phyloP scores from a whole-genome alignment of 1,140 invertebrate genomes.

The Drosophila kikkawai region DNA sequence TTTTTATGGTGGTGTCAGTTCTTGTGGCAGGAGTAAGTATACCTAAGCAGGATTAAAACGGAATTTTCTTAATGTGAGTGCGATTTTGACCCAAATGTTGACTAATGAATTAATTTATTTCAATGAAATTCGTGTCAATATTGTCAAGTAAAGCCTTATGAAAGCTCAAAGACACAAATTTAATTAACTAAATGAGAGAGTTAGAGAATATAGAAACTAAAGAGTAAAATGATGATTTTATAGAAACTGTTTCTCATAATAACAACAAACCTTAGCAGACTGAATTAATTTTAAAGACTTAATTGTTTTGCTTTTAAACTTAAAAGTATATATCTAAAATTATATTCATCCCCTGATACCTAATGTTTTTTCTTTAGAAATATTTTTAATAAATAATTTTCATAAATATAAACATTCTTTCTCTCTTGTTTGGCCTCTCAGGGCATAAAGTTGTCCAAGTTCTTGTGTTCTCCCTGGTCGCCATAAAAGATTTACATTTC shows the following conservation, averaged over 20 bases:
- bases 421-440: neutral
- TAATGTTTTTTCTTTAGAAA: neutral
- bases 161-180: neutral
- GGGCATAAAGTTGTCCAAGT: conserved; percentile 17
- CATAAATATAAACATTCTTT: conserved; percentile 4
- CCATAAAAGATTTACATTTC: conserved; percentile 32
- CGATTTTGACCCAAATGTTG: neutral
- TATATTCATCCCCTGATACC: neutral
- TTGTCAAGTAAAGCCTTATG: neutral
- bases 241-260: neutral
- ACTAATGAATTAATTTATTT: neutral
- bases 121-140: too few species aligned
- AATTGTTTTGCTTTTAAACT: neutral
- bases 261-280: neutral
- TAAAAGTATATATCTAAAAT: neutral
- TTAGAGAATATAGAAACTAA: neutral
- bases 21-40: neutral
- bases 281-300: neutral
- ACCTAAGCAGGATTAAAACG: neutral
- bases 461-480: conserved; percentile 26
- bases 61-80: neutral
- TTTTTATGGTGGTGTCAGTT: conserved; percentile 8
- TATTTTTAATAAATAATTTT: conserved; percentile 9
- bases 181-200: neutral
- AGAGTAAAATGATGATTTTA: neutral